phyloP scores from a whole-genome alignment of 2,888 invertebrate genomes.

The Amphiduros pacificus region DNA sequence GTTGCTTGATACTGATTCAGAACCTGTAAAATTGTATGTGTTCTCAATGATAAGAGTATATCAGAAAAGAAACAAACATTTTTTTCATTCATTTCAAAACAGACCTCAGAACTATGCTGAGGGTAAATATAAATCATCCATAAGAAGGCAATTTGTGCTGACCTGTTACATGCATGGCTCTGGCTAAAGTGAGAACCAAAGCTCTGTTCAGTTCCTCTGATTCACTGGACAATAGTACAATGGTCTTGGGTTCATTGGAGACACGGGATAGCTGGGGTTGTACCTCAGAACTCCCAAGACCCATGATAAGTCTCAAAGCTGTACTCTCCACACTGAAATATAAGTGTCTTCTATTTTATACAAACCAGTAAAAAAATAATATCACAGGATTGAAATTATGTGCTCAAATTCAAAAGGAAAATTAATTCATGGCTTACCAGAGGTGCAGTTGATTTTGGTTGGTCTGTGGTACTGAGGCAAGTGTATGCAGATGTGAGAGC shows the following conservation, averaged over 20 bases:
- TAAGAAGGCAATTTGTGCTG: constrained; percentile 39
- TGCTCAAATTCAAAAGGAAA: no score
- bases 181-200: constrained; percentile 87
- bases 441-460: constrained; percentile 93
- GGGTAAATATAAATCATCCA: not conserved
- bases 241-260: constrained; percentile 86
- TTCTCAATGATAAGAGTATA: no score
- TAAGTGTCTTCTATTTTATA: no score
- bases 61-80: no score
- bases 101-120: not conserved
- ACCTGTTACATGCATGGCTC: constrained; percentile 92
- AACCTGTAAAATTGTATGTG: no score
- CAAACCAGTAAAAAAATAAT: no score
- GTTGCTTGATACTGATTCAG: constrained; percentile 62
- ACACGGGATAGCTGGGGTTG: constrained; percentile 90
- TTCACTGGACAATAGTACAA: constrained; percentile 78
- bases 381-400: no score
- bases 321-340: constrained; percentile 77
- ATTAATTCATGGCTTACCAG: constrained; percentile 70
- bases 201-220: constrained; percentile 93
- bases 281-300: constrained; percentile 90
- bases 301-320: constrained; percentile 81
- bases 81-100: no score
- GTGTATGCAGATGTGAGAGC: constrained; percentile 85
- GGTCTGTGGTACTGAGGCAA: constrained; percentile 88